Percentiles rank a stretch among this genome's conserved stretches.
Conservation (phyloP, 2,888 invertebrate species). For the Tenthredo livida region DNA sequence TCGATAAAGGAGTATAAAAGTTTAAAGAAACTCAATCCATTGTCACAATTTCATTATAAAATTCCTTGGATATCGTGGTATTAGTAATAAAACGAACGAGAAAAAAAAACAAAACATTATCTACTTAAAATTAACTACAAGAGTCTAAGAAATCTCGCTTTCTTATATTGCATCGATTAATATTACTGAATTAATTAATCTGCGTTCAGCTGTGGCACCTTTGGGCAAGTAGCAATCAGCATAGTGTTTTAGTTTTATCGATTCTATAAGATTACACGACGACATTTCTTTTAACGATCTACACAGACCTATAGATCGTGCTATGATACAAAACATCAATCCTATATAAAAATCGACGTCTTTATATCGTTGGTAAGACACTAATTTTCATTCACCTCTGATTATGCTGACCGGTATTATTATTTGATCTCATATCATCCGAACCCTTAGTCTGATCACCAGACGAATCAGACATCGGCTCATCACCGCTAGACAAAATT, state of each 20-base stretch:
- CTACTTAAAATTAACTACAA: constrained; percentile 5
- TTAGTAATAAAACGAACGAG: background rate
- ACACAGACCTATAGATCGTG: constrained; percentile 45
- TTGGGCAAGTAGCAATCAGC: constrained; percentile 62
- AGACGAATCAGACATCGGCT: constrained; percentile 73
- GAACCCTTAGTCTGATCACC: constrained; percentile 65
- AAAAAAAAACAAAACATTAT: constrained; percentile 44
- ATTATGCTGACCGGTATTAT: constrained; percentile 68
- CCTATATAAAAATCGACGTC: constrained; percentile 36
- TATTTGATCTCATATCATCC: constrained; percentile 65
- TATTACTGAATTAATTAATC: constrained; percentile 54
- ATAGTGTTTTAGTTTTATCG: constrained; percentile 53
- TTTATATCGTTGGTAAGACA: background rate
- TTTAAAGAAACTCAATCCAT: constrained; percentile 27
- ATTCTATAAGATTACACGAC: constrained; percentile 54
- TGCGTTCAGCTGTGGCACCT: constrained; percentile 62
- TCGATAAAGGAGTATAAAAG: constrained; percentile 12
- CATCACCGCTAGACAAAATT: constrained; percentile 73
- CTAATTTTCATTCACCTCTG: constrained; percentile 67
- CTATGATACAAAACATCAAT: constrained; percentile 49
- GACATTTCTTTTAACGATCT: constrained; percentile 56
- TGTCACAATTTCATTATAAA: constrained; percentile 11
- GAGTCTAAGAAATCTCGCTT: constrained; percentile 11
- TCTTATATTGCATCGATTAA: constrained; percentile 46
- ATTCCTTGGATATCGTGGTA: background rate